Base-by-base conservation (phyloP, 30 jellyfish, hydroid and myxozoan species). In the Cassiopea andromeda region DNA sequence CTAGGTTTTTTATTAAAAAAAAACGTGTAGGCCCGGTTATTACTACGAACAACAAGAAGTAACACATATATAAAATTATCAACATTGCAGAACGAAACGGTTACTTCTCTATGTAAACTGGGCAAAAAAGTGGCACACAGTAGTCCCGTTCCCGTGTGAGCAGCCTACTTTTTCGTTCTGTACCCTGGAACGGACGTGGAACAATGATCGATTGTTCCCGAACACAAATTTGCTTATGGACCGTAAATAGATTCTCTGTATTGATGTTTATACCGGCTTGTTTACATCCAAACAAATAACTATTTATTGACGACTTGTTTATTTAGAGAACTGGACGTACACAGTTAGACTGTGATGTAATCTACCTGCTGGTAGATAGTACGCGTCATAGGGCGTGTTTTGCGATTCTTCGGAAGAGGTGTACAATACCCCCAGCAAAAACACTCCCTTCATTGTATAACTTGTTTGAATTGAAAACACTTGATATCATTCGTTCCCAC, bases 321-420 rank as follows among this genome's bases (percentile, higher is more conserved):
- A 43, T 70, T 70, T 70, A 60, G 4, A 18, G 54, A 70, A 70
- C 79, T 50, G 79, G 79, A 16, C 27, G 49, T 70, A 70, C 79
- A 38, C 79, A 70, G 38, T 70, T 8, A 38, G 50, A 6, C 50
- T 47, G 70, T 77, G 73, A 77, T 69, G 74, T 77, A 7, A 77
- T 77, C 54, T 50, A 17, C 73, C 86, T 50, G 50, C 72, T 4
- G 50, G 48, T 47, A 15, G 15, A 6, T 50, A 47, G 86, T 48
- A 43, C 13, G 86, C 86, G n/a, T 44, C 72, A 43, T 7, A 27
- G 75, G 74, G 57, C 2, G 69, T 19, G 15, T 50, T 77, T 50
- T 60, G 49, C 27, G 74, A 6, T 45, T 59, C 54, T 2, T 60
- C 86, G 86, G 86, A 77, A 77, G 86, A 60, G 86, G 86, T 50